These are phyloP conservation scores for Epizoanthus illoricatus DNA, from an alignment of 92 coral and sea anemone genomes.

Conservation along the genomic window DNA sequence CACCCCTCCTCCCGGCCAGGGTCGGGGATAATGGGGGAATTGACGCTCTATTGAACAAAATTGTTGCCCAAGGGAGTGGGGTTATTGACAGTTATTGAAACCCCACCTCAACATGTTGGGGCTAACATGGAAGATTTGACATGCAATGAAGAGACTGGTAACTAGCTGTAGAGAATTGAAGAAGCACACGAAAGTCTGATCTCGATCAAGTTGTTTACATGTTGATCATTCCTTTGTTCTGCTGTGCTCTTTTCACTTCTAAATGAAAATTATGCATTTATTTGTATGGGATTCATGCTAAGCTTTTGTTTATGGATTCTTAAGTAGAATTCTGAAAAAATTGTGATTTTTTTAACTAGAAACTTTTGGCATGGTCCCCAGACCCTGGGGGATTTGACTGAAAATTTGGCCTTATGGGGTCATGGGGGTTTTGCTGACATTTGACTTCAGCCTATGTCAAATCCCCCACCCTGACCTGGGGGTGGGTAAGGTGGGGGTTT, in stretches of 20 bases:
- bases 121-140: slow-evolving; percentile 13
- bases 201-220: too few relatives aligned
- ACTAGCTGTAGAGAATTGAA: slow-evolving; percentile 5
- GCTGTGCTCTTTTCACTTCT: too few relatives aligned
- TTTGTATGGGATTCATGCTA: too few relatives aligned
- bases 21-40: background rate
- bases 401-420: too few relatives aligned
- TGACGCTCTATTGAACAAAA: background rate
- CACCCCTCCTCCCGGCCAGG: background rate
- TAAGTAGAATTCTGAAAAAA: slow-evolving; percentile 11
- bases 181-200: background rate
- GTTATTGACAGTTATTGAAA: slow-evolving; percentile 5
- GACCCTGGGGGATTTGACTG: too few relatives aligned
- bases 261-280: too few relatives aligned
- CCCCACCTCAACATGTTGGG: slow-evolving; percentile 16
- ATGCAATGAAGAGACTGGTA: background rate
- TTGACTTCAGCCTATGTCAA: too few relatives aligned
- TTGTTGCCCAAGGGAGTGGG: slow-evolving; percentile 13
- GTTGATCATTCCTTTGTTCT: too few relatives aligned
- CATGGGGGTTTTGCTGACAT: too few relatives aligned
- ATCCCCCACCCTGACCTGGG: too few relatives aligned
- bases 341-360: slow-evolving; percentile 1
- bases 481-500: too few relatives aligned
- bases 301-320: too few relatives aligned
- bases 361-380: background rate